These are phyloP conservation scores for Coenobita brevimanus DNA, from an alignment of 1,140 invertebrate species.

Conservation along the genomic window DNA sequence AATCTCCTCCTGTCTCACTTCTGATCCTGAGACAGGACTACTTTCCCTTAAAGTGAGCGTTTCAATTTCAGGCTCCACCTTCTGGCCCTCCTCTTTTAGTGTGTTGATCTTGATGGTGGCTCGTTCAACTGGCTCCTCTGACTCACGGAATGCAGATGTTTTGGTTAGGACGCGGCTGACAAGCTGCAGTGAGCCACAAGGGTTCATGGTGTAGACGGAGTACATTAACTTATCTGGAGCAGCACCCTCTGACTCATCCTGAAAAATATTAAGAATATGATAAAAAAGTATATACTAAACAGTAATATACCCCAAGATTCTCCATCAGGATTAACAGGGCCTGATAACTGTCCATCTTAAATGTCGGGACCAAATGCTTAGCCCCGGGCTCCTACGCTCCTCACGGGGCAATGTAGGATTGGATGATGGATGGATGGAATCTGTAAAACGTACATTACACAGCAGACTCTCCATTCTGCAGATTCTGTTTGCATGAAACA, in stretches of 20 bases:
- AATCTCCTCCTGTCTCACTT: slow-evolving; percentile 37
- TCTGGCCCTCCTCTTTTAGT: slow-evolving; percentile 10
- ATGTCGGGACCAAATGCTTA: too few species aligned
- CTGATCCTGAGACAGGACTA: neutral
- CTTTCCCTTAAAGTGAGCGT: neutral
- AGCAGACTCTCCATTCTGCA: too few species aligned
- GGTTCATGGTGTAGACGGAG: slow-evolving; percentile 58
- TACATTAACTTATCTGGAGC: slow-evolving; percentile 44
- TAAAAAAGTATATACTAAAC: neutral
- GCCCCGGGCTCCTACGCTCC: too few species aligned
- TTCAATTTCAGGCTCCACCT: neutral
- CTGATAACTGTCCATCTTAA: too few species aligned
- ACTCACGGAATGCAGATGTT: slow-evolving; percentile 15
- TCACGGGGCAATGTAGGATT: too few species aligned
- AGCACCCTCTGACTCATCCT: slow-evolving; percentile 41
- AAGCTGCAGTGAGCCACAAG: slow-evolving; percentile 47
- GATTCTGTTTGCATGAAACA: too few species aligned
- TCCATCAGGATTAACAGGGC: too few species aligned
- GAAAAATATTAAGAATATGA: neutral
- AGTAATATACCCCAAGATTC: too few species aligned
- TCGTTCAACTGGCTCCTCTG: slow-evolving; percentile 18
- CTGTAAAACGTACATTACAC: too few species aligned
- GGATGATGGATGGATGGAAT: too few species aligned
- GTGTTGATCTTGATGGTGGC: slow-evolving; percentile 43
- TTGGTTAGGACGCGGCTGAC: slow-evolving; percentile 52